A percentile compares a stretch with the other conserved stretches of the same genome.
These are phyloP conservation scores for Graptemys geographica DNA, from an alignment of 2,797 vertebrate genomes.

Conservation along the genomic window DNA sequence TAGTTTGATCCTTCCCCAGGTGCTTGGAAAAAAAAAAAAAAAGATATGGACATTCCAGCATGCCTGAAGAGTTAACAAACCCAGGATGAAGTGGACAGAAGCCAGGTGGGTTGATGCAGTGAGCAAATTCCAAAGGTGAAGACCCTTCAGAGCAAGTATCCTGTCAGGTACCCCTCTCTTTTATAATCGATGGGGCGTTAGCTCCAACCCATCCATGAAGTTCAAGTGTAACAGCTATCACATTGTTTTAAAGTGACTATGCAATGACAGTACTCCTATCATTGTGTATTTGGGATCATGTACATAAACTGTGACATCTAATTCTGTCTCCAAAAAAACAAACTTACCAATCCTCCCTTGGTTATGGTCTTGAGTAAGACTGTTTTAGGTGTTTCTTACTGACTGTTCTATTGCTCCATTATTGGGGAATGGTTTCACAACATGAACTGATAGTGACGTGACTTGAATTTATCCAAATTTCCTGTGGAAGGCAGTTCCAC, in stretches of 20 bases:
- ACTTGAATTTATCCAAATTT: background rate
- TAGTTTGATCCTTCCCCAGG: background rate
- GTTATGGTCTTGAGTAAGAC: background rate
- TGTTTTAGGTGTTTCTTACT: background rate
- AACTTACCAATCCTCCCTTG: background rate
- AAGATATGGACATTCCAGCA: background rate
- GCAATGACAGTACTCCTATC: background rate
- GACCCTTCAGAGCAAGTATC: background rate
- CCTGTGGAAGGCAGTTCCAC: background rate
- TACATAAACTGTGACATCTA: background rate
- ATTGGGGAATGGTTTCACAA: background rate
- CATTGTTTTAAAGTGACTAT: background rate
- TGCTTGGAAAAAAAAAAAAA: background rate
- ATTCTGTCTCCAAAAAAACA: background rate
- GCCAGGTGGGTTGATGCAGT: background rate
- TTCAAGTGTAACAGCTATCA: background rate
- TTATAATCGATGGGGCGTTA: background rate
- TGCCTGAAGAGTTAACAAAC: background rate
- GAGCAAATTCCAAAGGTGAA: background rate
- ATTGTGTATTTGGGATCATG: background rate
- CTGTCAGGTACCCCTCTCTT: background rate
- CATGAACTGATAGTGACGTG: rapidly evolving
- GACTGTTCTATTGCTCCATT: background rate
- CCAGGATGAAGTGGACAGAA: background rate
- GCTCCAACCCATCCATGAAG: background rate